phyloP scores from a whole-genome alignment of 2,888 invertebrate species.

The Rhopalosiphum nymphaeae region DNA sequence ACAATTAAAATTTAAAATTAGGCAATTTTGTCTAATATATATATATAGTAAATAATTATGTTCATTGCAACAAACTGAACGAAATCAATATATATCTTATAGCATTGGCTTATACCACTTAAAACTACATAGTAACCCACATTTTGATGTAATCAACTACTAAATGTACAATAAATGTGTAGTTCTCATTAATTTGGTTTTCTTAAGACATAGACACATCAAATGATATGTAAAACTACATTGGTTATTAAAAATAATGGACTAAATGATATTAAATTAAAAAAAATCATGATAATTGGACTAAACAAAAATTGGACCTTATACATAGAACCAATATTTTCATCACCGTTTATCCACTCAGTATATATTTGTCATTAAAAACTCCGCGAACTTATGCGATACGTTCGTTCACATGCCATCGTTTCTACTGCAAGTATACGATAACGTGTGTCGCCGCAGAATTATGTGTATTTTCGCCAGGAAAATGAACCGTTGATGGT shows the following conservation, averaged over 20 bases:
- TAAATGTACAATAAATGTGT: background rate
- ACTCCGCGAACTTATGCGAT: background rate
- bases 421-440: too few relatives aligned
- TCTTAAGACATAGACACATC: background rate
- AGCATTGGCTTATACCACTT: background rate
- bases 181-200: background rate
- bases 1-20: too few relatives aligned
- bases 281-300: background rate
- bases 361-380: background rate
- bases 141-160: background rate
- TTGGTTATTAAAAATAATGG: background rate
- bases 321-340: too few relatives aligned
- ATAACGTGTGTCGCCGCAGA: too few relatives aligned
- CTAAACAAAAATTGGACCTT: too few relatives aligned
- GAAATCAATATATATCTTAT: background rate
- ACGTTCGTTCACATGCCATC: too few relatives aligned
- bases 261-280: background rate
- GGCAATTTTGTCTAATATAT: too few relatives aligned
- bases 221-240: background rate
- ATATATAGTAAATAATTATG: background rate
- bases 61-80: background rate
- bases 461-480: too few relatives aligned
- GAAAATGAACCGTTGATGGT: too few relatives aligned
- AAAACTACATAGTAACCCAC: background rate
- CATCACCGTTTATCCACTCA: too few relatives aligned